Conservation (phyloP, 2,113 vertebrate genomes). For the Clarias gariepinus region DNA sequence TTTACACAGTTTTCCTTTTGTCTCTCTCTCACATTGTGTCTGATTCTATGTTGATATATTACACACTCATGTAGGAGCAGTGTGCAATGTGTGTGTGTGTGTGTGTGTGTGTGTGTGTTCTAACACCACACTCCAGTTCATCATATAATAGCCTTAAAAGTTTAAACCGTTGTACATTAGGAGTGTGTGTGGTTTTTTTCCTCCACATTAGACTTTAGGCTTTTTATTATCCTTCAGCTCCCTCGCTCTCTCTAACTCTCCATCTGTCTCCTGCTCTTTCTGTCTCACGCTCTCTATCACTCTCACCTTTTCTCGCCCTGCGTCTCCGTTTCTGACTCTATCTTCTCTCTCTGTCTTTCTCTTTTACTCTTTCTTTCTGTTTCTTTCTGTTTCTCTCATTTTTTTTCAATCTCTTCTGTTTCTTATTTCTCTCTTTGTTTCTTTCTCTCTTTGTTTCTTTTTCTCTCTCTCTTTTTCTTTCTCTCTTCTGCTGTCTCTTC, state of each 20-base stretch:
- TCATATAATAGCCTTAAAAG: slow-evolving; percentile 48
- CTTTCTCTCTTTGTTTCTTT: not conserved
- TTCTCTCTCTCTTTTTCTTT: not conserved
- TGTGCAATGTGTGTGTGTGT: no score
- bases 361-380: not conserved
- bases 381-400: not conserved
- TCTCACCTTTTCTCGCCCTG: no score
- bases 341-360: not conserved
- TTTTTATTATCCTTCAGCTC: not conserved
- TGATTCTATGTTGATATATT: not conserved
- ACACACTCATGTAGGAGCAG: not conserved
- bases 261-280: not conserved
- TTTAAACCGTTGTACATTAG: not conserved
- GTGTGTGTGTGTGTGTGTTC: not conserved
- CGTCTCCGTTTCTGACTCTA: no score
- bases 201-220: not conserved
- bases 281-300: not conserved
- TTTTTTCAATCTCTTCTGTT: no score
- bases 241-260: not conserved
- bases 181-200: not conserved
- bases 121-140: not conserved
- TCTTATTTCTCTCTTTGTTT: no score
- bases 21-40: not conserved
- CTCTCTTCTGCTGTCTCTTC: no score
- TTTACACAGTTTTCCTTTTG: not conserved